Evolutionary conservation across 2,888 invertebrate species (phyloP), one percentile per base, ranked within the genome.

Genomic region (Epistrophe eligans): DNA sequence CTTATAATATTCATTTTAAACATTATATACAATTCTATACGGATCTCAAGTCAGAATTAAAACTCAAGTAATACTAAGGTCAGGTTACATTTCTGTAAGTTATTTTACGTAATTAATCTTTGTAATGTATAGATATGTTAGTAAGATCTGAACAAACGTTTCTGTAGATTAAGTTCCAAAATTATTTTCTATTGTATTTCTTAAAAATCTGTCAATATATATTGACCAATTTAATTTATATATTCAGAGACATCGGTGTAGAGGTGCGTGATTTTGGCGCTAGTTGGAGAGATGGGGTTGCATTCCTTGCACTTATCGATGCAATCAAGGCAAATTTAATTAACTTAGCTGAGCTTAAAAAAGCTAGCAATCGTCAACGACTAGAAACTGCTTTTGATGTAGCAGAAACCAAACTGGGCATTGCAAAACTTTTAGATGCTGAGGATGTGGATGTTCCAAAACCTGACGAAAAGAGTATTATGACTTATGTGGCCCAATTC

Each of bases 401-500:
- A 40, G 99, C 99, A 28, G 98, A 99, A 93, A 94, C 94, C 76
- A 97, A 98, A 91, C 94, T 99, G 50, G 99, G 98, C 82, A 98
- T 99, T 90, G 97, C 98, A 28, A 95, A 97, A 90, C 94, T 99
- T 13, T 93, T 99, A 74, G 99, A 99, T 92, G 97, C 99, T 5
- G 99, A 99, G 93, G 98, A 98, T 93, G 98, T 98, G 70, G 98
- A 99, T 92, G 98, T 98, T 35, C 96, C 97, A 38, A 97, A 97
- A 92, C 99, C 99, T 6, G 99, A 99, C 93, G 99, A 99, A 93
- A 97, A 98, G 93, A 98, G 98, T 88, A 98, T 99, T 90, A 99
- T 99, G 99, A 99, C 99, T 40, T 99, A 99, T 93, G 98, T 99
- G 88, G 98, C 99, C 52, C 99, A 99, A 94, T 99, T 99, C 93